phyloP scores from a whole-genome alignment of 2,888 invertebrate species.

The Papilio gigon region DNA sequence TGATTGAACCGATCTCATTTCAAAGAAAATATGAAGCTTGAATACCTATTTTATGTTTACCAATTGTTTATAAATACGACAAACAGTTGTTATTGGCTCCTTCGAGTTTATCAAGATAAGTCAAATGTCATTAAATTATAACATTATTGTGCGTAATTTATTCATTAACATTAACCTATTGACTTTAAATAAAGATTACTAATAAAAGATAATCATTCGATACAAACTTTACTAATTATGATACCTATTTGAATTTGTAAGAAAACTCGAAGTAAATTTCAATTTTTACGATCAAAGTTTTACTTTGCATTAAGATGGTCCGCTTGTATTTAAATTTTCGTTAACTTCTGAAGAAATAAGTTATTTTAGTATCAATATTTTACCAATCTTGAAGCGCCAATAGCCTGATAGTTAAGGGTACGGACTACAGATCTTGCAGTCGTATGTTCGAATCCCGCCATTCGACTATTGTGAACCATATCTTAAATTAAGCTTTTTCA shows the following conservation, averaged over 20 bases:
- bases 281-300: slow-evolving; percentile 23
- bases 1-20: too few species aligned
- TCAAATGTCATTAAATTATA: neutral
- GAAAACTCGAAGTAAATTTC: neutral
- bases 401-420: too few species aligned
- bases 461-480: too few species aligned
- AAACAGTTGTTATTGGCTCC: too few species aligned
- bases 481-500: too few species aligned
- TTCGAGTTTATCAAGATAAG: too few species aligned
- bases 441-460: too few species aligned
- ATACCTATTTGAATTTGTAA: neutral
- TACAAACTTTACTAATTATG: neutral
- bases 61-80: too few species aligned
- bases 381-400: too few species aligned
- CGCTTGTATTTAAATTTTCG: neutral
- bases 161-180: neutral
- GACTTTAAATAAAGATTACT: neutral
- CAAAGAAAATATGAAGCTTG: too few species aligned
- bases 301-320: neutral
- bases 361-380: neutral
- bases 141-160: neutral
- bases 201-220: neutral
- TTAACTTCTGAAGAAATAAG: slow-evolving; percentile 1
- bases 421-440: neutral
- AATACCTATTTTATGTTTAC: too few species aligned